phyloP scores from a whole-genome alignment of 2,113 vertebrate species.

The Psilopogon haemacephalus region DNA sequence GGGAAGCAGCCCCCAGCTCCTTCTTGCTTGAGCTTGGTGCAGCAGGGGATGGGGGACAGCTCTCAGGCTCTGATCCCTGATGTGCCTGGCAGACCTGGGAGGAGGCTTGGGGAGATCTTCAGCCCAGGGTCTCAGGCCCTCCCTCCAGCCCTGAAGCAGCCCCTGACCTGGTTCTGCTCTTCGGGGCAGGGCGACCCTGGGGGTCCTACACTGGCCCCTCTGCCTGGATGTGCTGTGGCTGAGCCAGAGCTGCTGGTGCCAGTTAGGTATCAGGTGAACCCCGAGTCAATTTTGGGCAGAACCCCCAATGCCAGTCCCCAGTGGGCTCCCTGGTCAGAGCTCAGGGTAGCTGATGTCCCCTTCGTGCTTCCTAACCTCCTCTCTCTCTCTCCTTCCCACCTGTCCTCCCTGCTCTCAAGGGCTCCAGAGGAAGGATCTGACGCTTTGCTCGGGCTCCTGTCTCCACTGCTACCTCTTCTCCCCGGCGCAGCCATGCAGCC shows the following conservation, averaged over 20 bases:
- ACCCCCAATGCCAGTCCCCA: not conserved
- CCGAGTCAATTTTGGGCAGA: not conserved
- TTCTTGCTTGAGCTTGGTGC: not conserved
- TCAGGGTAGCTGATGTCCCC: not conserved
- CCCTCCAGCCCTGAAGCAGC: not conserved
- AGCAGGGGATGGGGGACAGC: not conserved
- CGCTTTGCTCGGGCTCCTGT: not conserved
- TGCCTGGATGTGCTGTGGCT: not conserved
- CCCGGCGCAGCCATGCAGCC: slow-evolving; percentile 33
- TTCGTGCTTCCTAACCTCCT: slow-evolving; percentile 31
- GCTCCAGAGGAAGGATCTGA: slow-evolving; percentile 31
- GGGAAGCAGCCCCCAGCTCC: not conserved
- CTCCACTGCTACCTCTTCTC: not conserved
- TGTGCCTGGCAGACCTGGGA: not conserved
- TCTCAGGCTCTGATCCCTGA: not conserved
- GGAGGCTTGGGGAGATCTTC: not conserved
- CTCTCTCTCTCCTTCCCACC: not conserved
- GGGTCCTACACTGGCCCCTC: not conserved
- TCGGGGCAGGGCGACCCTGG: fast-evolving
- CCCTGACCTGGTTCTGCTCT: not conserved
- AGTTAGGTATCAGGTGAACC: not conserved
- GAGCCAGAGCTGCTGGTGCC: not conserved
- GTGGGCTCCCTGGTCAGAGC: not conserved
- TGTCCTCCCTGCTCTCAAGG: not conserved
- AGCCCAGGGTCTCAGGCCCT: not conserved